Evolutionary conservation across 2,888 invertebrate species (phyloP).

Genomic region (Argyra leucocephala): DNA sequence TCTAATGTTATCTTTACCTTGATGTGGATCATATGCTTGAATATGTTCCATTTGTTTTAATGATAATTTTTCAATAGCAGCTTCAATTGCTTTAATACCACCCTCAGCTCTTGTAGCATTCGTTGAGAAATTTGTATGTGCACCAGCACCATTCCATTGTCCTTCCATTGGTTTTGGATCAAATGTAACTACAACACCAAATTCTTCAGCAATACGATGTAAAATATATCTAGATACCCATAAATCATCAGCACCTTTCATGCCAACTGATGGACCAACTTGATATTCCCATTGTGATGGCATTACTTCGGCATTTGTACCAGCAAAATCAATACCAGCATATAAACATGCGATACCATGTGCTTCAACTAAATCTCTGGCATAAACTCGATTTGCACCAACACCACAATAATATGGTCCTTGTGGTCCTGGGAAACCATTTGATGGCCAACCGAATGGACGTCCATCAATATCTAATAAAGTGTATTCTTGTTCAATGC

Average conservation of each 20-base stretch:
- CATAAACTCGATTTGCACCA: slow-evolving; percentile 66
- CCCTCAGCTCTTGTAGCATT: slow-evolving; percentile 67
- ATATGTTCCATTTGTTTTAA: slow-evolving; percentile 66
- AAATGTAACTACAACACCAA: slow-evolving; percentile 49
- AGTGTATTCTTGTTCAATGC: slow-evolving; percentile 59
- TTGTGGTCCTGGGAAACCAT: slow-evolving; percentile 58
- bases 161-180: slow-evolving; percentile 55
- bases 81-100: slow-evolving; percentile 59
- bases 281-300: slow-evolving; percentile 68
- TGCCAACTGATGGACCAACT: slow-evolving; percentile 55
- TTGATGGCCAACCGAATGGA: slow-evolving; percentile 66
- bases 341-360: slow-evolving; percentile 61
- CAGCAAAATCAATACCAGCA: slow-evolving; percentile 66
- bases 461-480: slow-evolving; percentile 49
- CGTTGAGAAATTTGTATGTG: slow-evolving; percentile 86
- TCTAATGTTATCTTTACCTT: slow-evolving; percentile 66
- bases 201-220: slow-evolving; percentile 52
- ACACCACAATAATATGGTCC: slow-evolving; percentile 80
- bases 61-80: slow-evolving; percentile 63
- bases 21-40: slow-evolving; percentile 65
- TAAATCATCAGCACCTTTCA: slow-evolving; percentile 51
- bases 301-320: slow-evolving; percentile 76
- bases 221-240: slow-evolving; percentile 54
- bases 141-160: slow-evolving; percentile 91
- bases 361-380: slow-evolving; percentile 72